Evolutionary conservation across 2,113 vertebrate species (phyloP), one percentile per base, ranked within the genome.

Genomic region (Hassar affinis): DNA sequence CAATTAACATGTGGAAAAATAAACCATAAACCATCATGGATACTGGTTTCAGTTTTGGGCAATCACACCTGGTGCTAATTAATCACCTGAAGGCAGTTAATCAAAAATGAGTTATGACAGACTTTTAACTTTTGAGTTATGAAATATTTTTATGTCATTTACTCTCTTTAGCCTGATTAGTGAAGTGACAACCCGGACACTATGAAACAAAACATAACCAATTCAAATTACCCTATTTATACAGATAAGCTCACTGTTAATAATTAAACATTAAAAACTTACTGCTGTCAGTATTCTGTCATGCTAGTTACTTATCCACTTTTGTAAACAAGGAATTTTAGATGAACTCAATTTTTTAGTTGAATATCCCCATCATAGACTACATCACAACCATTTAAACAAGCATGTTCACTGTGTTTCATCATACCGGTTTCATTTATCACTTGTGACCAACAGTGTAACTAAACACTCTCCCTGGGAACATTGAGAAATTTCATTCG

Each of bases 381-480:
- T 18, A 20, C 20, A 68, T 62, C 27, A 20, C 38, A 42, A 42
- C 38, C 38, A 3, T 42, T 42, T 6, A 42, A 42, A 42, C 38
- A 2, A 42, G 38, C 38, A 6, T 6, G 59, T 51, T 83, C 38
- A 84, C 61, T 30, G 59, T 38, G 59, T 54, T 62, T 81, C 22
- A 8, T 78, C 62, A 77, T 62, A 33, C 22, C 33, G 45, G 49
- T 27, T 57, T 66, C 78, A 54, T 83, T 80, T 83, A 22, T 78
- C 56, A 57, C 56, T 51, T 69, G 57, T 49, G 14, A 80, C 4
- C 7, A 80, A 57, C 49, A 38, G 45, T 74, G 38, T 59, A 78
- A 82, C 71, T 57, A 66, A 79, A 85, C 27, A 79, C 62, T 59
- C 52, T 84, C 79, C 25, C 15, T 56, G 33, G 61, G 74, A 64